Conservation (phyloP, 2,888 invertebrate species). For the Diarsia mendica region DNA sequence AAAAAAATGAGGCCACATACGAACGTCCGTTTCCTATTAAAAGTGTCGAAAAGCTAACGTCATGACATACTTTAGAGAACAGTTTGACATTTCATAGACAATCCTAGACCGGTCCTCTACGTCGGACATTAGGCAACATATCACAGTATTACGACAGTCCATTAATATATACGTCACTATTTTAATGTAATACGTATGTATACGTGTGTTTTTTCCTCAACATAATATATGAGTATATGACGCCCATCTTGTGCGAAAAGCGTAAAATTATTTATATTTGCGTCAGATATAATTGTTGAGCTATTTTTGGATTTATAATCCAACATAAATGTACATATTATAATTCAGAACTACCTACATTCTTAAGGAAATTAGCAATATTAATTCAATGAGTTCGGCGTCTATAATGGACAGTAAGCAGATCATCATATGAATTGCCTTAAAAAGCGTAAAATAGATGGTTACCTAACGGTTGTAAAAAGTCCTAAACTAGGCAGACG, state of each 20-base stretch:
- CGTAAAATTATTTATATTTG: background rate
- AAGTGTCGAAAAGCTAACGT: slow-evolving; percentile 4
- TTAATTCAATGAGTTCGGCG: too few species aligned
- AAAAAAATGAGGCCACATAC: background rate
- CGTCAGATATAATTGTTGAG: background rate
- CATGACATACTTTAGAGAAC: background rate
- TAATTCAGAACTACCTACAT: too few species aligned
- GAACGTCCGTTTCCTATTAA: slow-evolving; percentile 23
- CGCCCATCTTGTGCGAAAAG: slow-evolving; percentile 10
- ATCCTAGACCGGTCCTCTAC: slow-evolving; percentile 24
- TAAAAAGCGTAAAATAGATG: too few species aligned
- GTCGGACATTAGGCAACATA: slow-evolving; percentile 11
- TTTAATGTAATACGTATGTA: background rate
- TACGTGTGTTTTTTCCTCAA: slow-evolving; percentile 38
- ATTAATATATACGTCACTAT: slow-evolving; percentile 28
- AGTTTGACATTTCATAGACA: slow-evolving; percentile 4
- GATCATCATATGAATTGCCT: too few species aligned
- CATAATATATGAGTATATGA: slow-evolving; percentile 22
- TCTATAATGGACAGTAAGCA: too few species aligned
- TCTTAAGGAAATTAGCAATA: too few species aligned
- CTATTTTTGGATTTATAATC: slow-evolving; percentile 13
- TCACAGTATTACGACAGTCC: background rate
- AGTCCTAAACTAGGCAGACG: background rate
- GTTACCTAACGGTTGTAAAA: background rate
- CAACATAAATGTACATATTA: too few species aligned